Conservation (phyloP, 2,797 vertebrate species). For the Fringilla coelebs region DNA sequence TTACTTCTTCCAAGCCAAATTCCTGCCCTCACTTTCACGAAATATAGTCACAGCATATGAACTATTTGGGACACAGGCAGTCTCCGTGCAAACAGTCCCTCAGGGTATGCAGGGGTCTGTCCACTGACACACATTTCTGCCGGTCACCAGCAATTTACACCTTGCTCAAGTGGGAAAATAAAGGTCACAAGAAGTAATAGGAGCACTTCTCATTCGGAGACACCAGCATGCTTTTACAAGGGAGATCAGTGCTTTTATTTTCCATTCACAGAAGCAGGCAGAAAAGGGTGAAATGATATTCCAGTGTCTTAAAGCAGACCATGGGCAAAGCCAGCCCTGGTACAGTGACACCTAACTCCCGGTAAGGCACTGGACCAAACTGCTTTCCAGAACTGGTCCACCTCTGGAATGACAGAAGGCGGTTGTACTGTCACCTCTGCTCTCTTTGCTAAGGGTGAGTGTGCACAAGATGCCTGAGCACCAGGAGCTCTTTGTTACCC, state of each 20-base stretch:
- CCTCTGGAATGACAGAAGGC: no score
- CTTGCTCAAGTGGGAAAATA: background rate
- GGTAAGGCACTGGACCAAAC: background rate
- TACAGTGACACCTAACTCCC: background rate
- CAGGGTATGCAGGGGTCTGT: background rate
- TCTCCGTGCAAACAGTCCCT: background rate
- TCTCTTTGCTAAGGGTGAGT: background rate
- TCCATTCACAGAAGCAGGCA: background rate
- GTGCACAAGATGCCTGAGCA: background rate
- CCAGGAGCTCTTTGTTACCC: background rate
- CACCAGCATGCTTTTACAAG: background rate
- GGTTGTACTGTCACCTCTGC: background rate
- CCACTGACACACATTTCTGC: no score
- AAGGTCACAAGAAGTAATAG: background rate
- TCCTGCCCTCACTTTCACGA: background rate
- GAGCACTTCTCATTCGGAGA: background rate
- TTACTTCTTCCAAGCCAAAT: background rate
- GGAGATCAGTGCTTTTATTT: background rate
- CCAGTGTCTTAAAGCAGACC: background rate
- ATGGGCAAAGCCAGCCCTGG: background rate
- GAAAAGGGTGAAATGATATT: background rate
- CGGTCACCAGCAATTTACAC: background rate
- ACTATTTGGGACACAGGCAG: background rate
- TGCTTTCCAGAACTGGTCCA: background rate
- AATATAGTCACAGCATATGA: background rate